Conservation (phyloP, 2,888 invertebrate species). For the Campoplex nolae region DNA sequence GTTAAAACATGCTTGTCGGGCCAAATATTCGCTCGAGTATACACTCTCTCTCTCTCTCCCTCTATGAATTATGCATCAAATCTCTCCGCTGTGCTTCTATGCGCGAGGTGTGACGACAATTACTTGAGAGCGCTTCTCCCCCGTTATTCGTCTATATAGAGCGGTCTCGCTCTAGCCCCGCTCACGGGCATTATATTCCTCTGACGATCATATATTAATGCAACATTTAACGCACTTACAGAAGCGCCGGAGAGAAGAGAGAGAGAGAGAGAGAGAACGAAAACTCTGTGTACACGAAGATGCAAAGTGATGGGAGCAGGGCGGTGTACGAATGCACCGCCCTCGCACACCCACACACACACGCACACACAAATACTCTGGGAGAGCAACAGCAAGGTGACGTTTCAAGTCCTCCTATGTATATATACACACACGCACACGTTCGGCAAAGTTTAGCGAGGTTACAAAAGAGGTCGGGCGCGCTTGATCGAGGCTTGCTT, state of each 20-base stretch:
- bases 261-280: neutral
- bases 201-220: slow-evolving; percentile 20
- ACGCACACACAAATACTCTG: neutral
- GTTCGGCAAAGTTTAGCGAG: slow-evolving; percentile 11
- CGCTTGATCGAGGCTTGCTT: neutral
- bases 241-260: neutral
- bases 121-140: slow-evolving; percentile 7
- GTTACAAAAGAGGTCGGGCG: neutral
- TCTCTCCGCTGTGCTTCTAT: neutral
- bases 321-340: neutral
- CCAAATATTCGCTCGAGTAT: slow-evolving; percentile 3
- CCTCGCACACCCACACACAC: neutral
- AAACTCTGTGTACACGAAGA: neutral
- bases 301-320: neutral
- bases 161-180: neutral
- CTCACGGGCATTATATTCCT: slow-evolving; percentile 17
- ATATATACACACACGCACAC: neutral
- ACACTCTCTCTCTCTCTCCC: neutral
- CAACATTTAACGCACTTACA: slow-evolving; percentile 16
- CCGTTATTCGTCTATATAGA: slow-evolving; percentile 7
- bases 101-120: slow-evolving; percentile 10
- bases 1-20: slow-evolving; percentile 15
- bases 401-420: neutral
- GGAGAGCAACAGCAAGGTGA: neutral
- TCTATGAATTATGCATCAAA: slow-evolving; percentile 25